Conservation (phyloP, 2,797 vertebrate species). For the Hephaestus fuliginosus region DNA sequence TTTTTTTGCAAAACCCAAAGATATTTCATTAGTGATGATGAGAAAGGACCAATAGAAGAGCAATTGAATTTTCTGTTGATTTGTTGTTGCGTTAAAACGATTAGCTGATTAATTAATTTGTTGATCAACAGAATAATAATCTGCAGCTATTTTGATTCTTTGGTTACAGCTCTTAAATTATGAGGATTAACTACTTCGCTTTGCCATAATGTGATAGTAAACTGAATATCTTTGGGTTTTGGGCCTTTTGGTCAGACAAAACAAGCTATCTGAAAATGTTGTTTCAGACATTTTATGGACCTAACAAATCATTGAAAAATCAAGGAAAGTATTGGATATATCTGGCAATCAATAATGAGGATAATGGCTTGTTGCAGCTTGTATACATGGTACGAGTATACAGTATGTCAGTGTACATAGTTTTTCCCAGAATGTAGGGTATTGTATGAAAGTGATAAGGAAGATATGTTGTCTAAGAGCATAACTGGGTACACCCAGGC, state of each 20-base stretch:
- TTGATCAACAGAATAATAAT: not conserved
- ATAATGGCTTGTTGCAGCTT: not conserved
- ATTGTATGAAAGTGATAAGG: conserved; percentile 43
- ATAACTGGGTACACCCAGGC: conserved; percentile 49
- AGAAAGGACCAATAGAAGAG: no score
- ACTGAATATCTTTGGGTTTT: not conserved
- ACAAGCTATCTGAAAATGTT: not conserved
- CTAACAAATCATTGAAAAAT: not conserved
- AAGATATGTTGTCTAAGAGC: conserved; percentile 36
- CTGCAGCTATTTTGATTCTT: not conserved
- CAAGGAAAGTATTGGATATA: not conserved
- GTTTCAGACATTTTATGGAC: not conserved
- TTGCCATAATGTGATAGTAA: not conserved
- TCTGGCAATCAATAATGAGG: not conserved
- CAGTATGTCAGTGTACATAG: not conserved
- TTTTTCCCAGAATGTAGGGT: not conserved
- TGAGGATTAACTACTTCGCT: not conserved
- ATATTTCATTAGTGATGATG: not conserved
- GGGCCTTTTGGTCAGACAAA: not conserved
- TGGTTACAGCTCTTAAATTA: not conserved
- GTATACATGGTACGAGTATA: no score
- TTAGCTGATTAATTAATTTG: no score
- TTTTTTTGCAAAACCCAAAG: not conserved
- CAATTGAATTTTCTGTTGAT: not conserved
- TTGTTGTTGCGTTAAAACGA: not conserved